Percentiles rank a stretch among this genome's conserved stretches.
These are phyloP conservation scores for Heliornis fulica DNA, from an alignment of 2,113 vertebrate species.

Conservation along the genomic window DNA sequence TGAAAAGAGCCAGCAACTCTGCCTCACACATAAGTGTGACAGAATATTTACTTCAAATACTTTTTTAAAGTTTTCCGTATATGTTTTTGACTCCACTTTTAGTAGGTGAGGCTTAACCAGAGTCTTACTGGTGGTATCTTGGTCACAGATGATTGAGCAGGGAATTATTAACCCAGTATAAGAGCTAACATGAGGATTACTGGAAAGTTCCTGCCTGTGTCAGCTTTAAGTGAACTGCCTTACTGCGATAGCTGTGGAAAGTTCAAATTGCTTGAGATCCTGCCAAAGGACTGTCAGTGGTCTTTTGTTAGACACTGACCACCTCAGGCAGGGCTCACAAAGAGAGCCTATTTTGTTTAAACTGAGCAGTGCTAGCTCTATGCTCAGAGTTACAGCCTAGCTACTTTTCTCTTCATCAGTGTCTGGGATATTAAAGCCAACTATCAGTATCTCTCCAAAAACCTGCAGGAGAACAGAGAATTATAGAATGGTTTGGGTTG, in stretches of 20 bases:
- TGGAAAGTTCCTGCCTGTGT: constrained; percentile 51
- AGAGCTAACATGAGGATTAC: constrained; percentile 60
- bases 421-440: background rate
- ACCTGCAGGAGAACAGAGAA: background rate
- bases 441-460: background rate
- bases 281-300: constrained; percentile 59
- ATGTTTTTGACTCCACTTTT: background rate
- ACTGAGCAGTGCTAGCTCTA: background rate
- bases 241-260: constrained; percentile 35
- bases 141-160: constrained; percentile 14
- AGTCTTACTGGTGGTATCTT: background rate
- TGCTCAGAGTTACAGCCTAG: constrained; percentile 7
- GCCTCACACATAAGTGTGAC: background rate
- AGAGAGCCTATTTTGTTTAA: constrained; percentile 41
- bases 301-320: constrained; percentile 55
- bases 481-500: too few species aligned
- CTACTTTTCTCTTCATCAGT: background rate
- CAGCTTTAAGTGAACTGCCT: constrained; percentile 58
- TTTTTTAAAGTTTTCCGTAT: background rate
- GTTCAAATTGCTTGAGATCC: constrained; percentile 47
- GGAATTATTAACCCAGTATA: constrained; percentile 61
- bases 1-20: background rate
- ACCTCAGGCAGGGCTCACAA: constrained; percentile 50
- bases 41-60: background rate
- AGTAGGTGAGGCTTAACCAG: background rate